Evolutionary conservation across 2,113 vertebrate species (phyloP).

Genomic region (Connochaetes taurinus): DNA sequence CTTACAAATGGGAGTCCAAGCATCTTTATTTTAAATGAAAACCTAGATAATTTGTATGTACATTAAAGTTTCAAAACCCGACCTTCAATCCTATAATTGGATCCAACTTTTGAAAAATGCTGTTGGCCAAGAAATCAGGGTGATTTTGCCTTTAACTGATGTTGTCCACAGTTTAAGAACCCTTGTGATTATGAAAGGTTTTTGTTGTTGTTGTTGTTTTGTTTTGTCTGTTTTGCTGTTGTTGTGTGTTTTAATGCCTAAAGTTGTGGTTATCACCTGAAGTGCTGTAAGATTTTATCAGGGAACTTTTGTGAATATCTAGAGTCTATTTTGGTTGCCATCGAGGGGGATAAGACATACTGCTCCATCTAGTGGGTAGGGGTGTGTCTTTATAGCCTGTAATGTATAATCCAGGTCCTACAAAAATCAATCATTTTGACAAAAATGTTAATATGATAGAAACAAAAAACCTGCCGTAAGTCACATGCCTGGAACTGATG

Average conservation of each 20-base stretch:
- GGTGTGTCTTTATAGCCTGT: not conserved
- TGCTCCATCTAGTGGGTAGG: not conserved
- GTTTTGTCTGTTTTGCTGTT: not conserved
- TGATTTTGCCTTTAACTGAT: not conserved
- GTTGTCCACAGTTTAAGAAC: not conserved
- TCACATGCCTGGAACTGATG: not conserved
- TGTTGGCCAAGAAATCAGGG: not conserved
- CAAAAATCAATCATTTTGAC: not conserved
- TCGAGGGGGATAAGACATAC: accelerated
- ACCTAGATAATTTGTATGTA: not conserved
- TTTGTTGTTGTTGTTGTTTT: no score
- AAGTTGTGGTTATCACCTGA: not conserved
- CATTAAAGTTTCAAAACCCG: not conserved
- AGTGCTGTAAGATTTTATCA: not conserved
- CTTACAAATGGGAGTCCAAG: not conserved
- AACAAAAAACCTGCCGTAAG: not conserved
- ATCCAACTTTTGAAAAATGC: not conserved
- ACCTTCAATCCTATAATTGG: not conserved
- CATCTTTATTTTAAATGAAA: not conserved
- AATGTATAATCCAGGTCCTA: not conserved
- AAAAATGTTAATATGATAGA: not conserved
- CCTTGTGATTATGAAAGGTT: not conserved
- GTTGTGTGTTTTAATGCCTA: not conserved
- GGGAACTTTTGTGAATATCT: not conserved
- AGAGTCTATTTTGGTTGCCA: not conserved